phyloP scores from a whole-genome alignment of 2,113 vertebrate species.

The Chaenocephalus aceratus region DNA sequence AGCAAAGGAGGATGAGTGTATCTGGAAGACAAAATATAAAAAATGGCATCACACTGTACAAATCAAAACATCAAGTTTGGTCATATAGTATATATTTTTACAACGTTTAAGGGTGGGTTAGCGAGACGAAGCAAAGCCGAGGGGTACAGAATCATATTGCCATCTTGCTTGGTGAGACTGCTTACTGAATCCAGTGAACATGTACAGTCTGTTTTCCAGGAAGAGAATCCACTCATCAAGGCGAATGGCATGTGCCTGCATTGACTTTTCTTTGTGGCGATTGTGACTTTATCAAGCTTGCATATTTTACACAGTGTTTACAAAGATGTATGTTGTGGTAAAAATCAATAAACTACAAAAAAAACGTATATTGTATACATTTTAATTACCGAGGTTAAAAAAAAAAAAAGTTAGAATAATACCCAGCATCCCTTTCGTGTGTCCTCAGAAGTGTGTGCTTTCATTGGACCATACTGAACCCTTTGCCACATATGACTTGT shows the following conservation, averaged over 20 bases:
- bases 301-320: slow-evolving; percentile 85
- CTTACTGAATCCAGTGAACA: slow-evolving; percentile 13
- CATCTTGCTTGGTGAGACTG: slow-evolving; percentile 33
- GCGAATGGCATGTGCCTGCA: slow-evolving; percentile 81
- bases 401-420: slow-evolving; percentile 38
- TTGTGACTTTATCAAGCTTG: slow-evolving; percentile 84
- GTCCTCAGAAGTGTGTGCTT: slow-evolving; percentile 76
- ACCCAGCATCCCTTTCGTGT: slow-evolving; percentile 70
- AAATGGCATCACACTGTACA: slow-evolving; percentile 70
- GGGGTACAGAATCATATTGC: slow-evolving; percentile 38
- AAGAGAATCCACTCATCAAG: slow-evolving; percentile 63
- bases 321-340: slow-evolving; percentile 81
- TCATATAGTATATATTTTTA: slow-evolving; percentile 82
- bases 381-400: slow-evolving; percentile 72
- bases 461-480: slow-evolving; percentile 62
- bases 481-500: slow-evolving; percentile 56
- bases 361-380: slow-evolving; percentile 75
- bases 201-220: slow-evolving; percentile 19
- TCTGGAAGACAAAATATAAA: slow-evolving; percentile 36
- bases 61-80: slow-evolving; percentile 54
- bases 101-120: slow-evolving; percentile 50
- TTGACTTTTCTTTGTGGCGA: slow-evolving; percentile 78
- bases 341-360: slow-evolving; percentile 72
- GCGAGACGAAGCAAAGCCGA: slow-evolving; percentile 43
- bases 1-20: slow-evolving; percentile 18